Percentiles rank a stretch among this genome's conserved stretches.
Conservation (phyloP, 1,140 invertebrate genomes). For the Zaprionus africanus region DNA sequence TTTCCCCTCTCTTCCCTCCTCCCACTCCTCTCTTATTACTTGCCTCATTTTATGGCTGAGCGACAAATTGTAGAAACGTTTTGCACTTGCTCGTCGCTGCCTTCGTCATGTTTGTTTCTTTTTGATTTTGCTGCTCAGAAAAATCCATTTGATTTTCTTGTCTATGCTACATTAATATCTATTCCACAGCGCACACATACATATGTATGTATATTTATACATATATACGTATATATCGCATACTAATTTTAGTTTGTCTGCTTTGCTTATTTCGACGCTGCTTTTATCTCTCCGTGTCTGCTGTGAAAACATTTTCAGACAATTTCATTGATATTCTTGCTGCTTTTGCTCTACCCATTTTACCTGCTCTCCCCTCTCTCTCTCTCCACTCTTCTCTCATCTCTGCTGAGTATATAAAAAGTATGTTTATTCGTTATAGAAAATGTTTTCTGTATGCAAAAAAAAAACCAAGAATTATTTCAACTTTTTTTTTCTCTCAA, state of each 20-base stretch:
- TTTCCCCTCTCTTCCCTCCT: neutral
- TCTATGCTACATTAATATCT: slow-evolving; percentile 22
- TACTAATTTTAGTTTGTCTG: slow-evolving; percentile 74
- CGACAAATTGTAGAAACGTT: slow-evolving; percentile 45
- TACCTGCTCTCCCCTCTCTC: slow-evolving; percentile 20
- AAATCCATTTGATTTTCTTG: slow-evolving; percentile 43
- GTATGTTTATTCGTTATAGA: slow-evolving; percentile 57
- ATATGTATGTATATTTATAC: slow-evolving; percentile 8
- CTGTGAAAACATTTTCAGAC: slow-evolving; percentile 38
- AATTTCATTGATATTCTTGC: slow-evolving; percentile 62
- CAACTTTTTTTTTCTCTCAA: slow-evolving; percentile 6
- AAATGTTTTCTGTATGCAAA: slow-evolving; percentile 39
- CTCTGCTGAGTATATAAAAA: slow-evolving; percentile 42
- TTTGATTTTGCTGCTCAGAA: slow-evolving; percentile 21
- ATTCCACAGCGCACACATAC: slow-evolving; percentile 3
- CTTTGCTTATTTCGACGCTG: slow-evolving; percentile 28
- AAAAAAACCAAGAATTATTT: slow-evolving; percentile 9
- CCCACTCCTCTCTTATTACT: neutral
- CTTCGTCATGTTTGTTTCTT: slow-evolving; percentile 1
- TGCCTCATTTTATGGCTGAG: slow-evolving; percentile 18
- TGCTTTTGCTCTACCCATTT: slow-evolving; percentile 12
- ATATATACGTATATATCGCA: slow-evolving; percentile 32
- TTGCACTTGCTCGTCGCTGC: slow-evolving; percentile 20
- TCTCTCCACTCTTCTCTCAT: slow-evolving; percentile 1
- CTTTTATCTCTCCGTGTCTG: slow-evolving; percentile 19